Evolutionary conservation across 2,797 vertebrate genomes (phyloP), one percentile per base, ranked within the genome.

Genomic region (Halcyon badia): DNA sequence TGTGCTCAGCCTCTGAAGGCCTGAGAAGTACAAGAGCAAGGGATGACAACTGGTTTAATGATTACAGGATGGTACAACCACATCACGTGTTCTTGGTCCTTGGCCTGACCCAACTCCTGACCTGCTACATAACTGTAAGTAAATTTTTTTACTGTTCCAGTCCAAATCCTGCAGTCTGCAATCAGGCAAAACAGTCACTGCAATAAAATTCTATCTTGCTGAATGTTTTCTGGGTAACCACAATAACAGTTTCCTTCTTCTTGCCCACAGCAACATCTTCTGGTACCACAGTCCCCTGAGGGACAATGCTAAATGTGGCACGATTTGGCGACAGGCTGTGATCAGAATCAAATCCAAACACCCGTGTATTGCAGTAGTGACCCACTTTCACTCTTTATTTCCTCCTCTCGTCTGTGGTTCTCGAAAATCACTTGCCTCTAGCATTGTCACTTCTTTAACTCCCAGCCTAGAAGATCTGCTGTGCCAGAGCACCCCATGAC

Each of bases 401-500:
- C 82, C 70, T 96, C 51, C 16, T 89, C 58, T 93, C 3, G 1
- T 88, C 91, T 85, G 64, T 69, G 76, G 73, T 72, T 95, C 91
- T 96, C 93, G 5, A 93, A 97, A 95, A 94, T 90, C 76, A 94
- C 87, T 96, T 97, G 95, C 95, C 95, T 96, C 87, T 91, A 97
- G 96, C 94, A 72, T 14, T 91, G 95, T 83, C 91, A 95, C 89
- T 93, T 86, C 76, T 97, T 97, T 95, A 96, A 95, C 95, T 95
- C 87, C 82, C 83, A 97, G 94, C 72, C 93, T 92, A 79, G 87
- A 89, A 96, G 97, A 97, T 97, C 89, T 92, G 93, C 94, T 96
- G 83, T 96, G 93, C 96, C 95, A 97, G 95, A 92, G 96, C 92
- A 96, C 91, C 95, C 95, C 95, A 97, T 97, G 97, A 97, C 94